Percentiles rank a stretch among this genome's conserved stretches.
These are phyloP conservation scores for Rana temporaria DNA, from an alignment of 2,113 vertebrate genomes.

Conservation along the genomic window DNA sequence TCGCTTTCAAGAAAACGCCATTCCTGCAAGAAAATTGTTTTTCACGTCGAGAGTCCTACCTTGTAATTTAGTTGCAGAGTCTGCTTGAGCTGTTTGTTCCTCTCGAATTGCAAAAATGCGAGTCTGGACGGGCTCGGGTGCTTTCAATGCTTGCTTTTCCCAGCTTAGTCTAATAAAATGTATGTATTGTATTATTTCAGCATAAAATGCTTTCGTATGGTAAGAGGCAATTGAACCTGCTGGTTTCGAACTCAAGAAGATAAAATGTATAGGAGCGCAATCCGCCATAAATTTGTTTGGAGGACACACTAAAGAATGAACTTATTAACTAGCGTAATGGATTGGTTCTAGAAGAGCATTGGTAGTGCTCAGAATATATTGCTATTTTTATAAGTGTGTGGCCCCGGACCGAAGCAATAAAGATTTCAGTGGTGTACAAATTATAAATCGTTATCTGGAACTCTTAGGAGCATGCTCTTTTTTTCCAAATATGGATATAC, in stretches of 20 bases:
- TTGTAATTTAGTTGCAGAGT: constrained; percentile 18
- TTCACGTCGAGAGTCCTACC: constrained; percentile 7
- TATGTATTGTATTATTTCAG: constrained; percentile 27
- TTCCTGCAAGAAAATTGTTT: constrained; percentile 22
- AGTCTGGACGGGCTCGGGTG: background rate
- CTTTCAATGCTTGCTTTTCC: background rate
- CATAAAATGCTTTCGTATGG: constrained; percentile 33
- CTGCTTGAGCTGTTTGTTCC: background rate
- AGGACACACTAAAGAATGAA: constrained; percentile 27
- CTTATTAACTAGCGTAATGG: constrained; percentile 47
- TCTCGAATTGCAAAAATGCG: constrained; percentile 23
- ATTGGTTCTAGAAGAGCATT: constrained; percentile 27
- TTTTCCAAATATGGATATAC: background rate
- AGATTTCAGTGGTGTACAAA: constrained; percentile 27
- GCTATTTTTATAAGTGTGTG: constrained; percentile 7
- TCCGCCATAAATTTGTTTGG: constrained; percentile 44
- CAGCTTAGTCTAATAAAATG: constrained; percentile 12
- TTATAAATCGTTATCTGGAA: constrained; percentile 26
- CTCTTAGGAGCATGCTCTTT: background rate
- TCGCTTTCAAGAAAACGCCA: constrained; percentile 46
- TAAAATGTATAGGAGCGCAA: constrained; percentile 32
- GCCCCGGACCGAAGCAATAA: constrained; percentile 9
- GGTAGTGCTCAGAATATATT: constrained; percentile 9
- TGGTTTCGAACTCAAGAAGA: constrained; percentile 12
- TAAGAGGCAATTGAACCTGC: constrained; percentile 46